Evolutionary conservation across 2,113 vertebrate species (phyloP).

Genomic region (Hypocryptadius cinnamomeus): DNA sequence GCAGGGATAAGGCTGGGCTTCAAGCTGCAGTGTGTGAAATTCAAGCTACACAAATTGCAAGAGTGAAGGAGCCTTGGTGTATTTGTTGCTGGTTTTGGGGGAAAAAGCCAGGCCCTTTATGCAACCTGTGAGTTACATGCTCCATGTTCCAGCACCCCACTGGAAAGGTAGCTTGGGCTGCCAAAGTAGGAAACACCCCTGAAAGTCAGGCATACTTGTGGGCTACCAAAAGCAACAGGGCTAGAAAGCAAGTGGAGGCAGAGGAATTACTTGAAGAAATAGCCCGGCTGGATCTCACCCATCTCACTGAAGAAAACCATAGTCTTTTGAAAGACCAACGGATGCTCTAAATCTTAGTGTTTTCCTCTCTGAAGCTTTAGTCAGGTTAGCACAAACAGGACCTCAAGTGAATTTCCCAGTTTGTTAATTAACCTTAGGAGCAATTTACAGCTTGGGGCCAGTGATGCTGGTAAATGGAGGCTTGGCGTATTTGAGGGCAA

Average conservation of each 20-base stretch:
- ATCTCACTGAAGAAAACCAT: not conserved
- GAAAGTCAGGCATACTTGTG: not conserved
- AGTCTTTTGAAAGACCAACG: not conserved
- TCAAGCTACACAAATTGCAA: not conserved
- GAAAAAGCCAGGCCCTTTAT: not conserved
- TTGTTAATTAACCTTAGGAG: not conserved
- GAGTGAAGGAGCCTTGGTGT: not conserved
- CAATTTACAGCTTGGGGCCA: not conserved
- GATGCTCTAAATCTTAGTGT: not conserved
- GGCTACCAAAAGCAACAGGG: not conserved
- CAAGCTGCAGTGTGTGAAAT: not conserved
- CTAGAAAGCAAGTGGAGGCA: not conserved
- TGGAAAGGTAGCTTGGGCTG: not conserved
- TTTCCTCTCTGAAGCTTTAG: not conserved
- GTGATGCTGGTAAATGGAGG: not conserved
- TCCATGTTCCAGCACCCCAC: accelerated
- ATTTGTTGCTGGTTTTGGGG: not conserved
- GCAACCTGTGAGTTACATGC: not conserved
- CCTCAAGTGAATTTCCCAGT: not conserved
- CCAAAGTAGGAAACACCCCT: not conserved
- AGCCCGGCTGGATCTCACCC: not conserved
- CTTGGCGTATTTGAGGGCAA: not conserved
- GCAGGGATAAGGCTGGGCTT: not conserved
- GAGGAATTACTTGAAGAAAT: not conserved
- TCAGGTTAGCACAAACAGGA: not conserved